phyloP scores from a whole-genome alignment of 1,140 invertebrate species.

The Bombus waltoni region DNA sequence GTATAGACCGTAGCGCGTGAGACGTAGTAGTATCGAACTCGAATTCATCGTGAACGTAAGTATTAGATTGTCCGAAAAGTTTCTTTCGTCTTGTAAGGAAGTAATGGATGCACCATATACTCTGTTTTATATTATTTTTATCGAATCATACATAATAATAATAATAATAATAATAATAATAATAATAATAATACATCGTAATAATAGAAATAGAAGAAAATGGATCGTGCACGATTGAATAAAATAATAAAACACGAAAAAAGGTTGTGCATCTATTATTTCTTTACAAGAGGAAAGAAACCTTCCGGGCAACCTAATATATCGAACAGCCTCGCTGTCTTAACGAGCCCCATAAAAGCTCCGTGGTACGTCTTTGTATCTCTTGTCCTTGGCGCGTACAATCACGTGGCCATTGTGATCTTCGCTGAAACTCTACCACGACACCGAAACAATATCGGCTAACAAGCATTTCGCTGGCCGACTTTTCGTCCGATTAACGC shows the following conservation, averaged over 20 bases:
- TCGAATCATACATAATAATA: too few species aligned
- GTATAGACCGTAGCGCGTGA: not conserved
- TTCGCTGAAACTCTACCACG: not conserved
- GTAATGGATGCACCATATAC: too few species aligned
- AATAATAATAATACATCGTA: too few species aligned
- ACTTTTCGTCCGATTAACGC: slow-evolving; percentile 33
- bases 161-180: too few species aligned
- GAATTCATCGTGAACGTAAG: not conserved
- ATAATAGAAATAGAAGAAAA: too few species aligned
- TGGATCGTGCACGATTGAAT: too few species aligned
- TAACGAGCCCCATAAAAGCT: slow-evolving; percentile 27
- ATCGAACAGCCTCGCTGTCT: not conserved
- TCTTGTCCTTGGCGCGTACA: not conserved
- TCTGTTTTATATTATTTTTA: too few species aligned
- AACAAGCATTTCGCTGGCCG: not conserved
- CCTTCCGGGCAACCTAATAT: not conserved
- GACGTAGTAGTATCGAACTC: not conserved
- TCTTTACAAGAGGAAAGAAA: too few species aligned
- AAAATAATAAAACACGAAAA: too few species aligned
- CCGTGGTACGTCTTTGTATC: not conserved
- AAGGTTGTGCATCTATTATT: too few species aligned
- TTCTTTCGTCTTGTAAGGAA: too few species aligned
- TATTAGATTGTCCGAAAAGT: not conserved
- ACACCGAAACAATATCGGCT: slow-evolving; percentile 12
- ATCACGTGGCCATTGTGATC: not conserved